These are phyloP conservation scores for Bembecia ichneumoniformis DNA, from an alignment of 2,888 invertebrate genomes.

Conservation along the genomic window DNA sequence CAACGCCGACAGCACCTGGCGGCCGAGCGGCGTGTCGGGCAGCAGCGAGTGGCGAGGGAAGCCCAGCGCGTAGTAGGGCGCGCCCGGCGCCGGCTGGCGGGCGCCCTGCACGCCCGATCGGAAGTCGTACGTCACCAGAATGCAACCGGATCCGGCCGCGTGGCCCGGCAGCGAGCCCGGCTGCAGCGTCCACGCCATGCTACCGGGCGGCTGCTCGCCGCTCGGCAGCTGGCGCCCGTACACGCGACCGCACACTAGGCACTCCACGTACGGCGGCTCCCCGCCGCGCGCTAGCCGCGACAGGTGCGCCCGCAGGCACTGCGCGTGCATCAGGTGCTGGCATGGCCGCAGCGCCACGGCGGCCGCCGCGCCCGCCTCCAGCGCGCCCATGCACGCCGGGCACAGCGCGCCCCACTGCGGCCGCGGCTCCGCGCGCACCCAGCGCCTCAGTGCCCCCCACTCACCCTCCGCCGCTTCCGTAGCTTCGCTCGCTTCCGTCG, in stretches of 20 bases:
- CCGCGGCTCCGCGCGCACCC: slow-evolving; percentile 78
- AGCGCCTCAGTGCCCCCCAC: slow-evolving; percentile 48
- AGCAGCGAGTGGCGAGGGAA: slow-evolving; percentile 87
- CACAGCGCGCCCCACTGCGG: slow-evolving; percentile 78
- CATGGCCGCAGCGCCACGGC: slow-evolving; percentile 80
- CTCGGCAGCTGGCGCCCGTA: slow-evolving; percentile 87
- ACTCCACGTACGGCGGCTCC: slow-evolving; percentile 82
- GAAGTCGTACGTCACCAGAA: slow-evolving; percentile 88
- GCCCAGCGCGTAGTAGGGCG: slow-evolving; percentile 90
- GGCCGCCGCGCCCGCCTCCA: slow-evolving; percentile 64
- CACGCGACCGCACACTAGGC: slow-evolving; percentile 87
- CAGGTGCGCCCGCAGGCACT: slow-evolving; percentile 83
- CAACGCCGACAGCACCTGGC: slow-evolving; percentile 80
- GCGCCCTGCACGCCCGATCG: slow-evolving; percentile 86
- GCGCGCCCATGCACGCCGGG: slow-evolving; percentile 80
- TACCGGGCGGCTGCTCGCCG: slow-evolving; percentile 78
- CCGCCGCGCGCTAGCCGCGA: slow-evolving; percentile 16
- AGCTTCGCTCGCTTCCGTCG: slow-evolving; percentile 13
- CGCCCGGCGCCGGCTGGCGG: slow-evolving; percentile 85
- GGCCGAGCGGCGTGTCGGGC: slow-evolving; percentile 86
- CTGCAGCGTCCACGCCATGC: slow-evolving; percentile 62
- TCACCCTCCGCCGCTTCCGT: slow-evolving; percentile 1
- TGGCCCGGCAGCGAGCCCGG: slow-evolving; percentile 78
- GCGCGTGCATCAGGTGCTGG: slow-evolving; percentile 84
- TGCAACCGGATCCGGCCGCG: slow-evolving; percentile 83